Evolutionary conservation across 2,888 invertebrate species (phyloP), one percentile per base, ranked within the genome.

Genomic region (Drosophila nr. medialis): DNA sequence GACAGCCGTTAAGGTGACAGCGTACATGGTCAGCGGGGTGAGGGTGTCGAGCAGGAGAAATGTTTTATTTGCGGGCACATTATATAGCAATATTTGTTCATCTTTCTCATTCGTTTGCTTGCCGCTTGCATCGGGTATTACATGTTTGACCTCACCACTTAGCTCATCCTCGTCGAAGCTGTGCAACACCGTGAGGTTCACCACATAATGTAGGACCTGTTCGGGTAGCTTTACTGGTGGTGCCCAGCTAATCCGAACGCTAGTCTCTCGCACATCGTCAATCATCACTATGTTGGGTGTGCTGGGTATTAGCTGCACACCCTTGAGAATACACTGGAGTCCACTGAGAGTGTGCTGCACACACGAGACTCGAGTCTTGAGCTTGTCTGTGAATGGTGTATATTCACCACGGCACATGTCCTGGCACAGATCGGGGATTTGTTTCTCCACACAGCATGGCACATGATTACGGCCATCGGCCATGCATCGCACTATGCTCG

Each of bases 381-480:
- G 95, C 86, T 96, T 96, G 91, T 97, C 96, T 0, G 96, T 96
- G 72, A 97, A 97, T 1, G 96, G 95, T 0, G 96, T 96, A 92
- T 97, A 97, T 91, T 97, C 96, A 32, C 97, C 97, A 1, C 96
- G 94, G 90, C 97, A 97, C 77, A 97, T 96, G 80, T 97, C 97
- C 90, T 96, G 97, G 91, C 97, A 97, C 81, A 97, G 95, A 91
- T 97, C 96, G 0, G 97, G 97, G 27, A 97, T 96, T 65, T 95
- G 94, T 91, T 97, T 96, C 79, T 95, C 95, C 29, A 96, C 95
- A 91, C 97, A 97, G 92, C 97, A 97, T 0, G 97, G 97, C 34
- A 96, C 96, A 93, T 97, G 97, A 93, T 97, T 97, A 24, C 97
- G 94, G 0, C 97, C 96, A 92, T 97, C 97, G 78, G 95, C 95